Percentiles rank a stretch among this genome's conserved stretches.
Evolutionary conservation across 2,888 invertebrate species (phyloP).

Genomic region (Scaptomyza parva): DNA sequence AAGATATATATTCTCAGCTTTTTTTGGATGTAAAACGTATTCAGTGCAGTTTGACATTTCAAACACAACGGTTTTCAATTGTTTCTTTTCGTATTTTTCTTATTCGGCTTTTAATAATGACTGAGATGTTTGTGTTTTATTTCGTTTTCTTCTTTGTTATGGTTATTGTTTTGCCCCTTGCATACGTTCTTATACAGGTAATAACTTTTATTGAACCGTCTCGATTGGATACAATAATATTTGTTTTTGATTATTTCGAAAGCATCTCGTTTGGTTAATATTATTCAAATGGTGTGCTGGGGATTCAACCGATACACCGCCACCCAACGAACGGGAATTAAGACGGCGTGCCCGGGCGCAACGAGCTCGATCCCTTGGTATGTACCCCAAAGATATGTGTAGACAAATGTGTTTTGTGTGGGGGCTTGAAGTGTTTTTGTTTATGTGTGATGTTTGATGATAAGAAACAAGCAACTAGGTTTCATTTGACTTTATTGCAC

Average conservation of each 20-base stretch:
- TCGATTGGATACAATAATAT: no score
- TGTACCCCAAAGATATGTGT: slow-evolving; percentile 21
- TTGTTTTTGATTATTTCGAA: slow-evolving; percentile 8
- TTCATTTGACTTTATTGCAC: slow-evolving; percentile 11
- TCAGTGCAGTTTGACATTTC: slow-evolving; percentile 29
- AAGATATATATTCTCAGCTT: background rate
- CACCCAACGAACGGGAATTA: slow-evolving; percentile 15
- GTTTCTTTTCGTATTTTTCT: background rate
- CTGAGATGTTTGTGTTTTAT: slow-evolving; percentile 40
- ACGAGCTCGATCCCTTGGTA: slow-evolving; percentile 36
- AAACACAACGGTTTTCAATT: slow-evolving; percentile 23
- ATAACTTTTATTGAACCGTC: background rate
- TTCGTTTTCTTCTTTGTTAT: slow-evolving; percentile 53
- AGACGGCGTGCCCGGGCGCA: slow-evolving; percentile 13
- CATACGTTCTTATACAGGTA: slow-evolving; percentile 69
- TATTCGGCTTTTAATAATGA: background rate
- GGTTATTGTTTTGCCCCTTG: slow-evolving; percentile 63
- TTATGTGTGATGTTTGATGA: slow-evolving; percentile 11
- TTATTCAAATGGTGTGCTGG: slow-evolving; percentile 52
- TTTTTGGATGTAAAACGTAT: background rate
- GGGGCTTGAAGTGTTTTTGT: slow-evolving; percentile 32
- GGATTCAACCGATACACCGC: background rate
- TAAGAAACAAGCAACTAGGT: slow-evolving; percentile 24
- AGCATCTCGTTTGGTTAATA: slow-evolving; percentile 63
- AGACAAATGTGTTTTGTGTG: slow-evolving; percentile 5